Conservation (phyloP, 2,888 invertebrate species). For the Alentia gelatinosa region DNA sequence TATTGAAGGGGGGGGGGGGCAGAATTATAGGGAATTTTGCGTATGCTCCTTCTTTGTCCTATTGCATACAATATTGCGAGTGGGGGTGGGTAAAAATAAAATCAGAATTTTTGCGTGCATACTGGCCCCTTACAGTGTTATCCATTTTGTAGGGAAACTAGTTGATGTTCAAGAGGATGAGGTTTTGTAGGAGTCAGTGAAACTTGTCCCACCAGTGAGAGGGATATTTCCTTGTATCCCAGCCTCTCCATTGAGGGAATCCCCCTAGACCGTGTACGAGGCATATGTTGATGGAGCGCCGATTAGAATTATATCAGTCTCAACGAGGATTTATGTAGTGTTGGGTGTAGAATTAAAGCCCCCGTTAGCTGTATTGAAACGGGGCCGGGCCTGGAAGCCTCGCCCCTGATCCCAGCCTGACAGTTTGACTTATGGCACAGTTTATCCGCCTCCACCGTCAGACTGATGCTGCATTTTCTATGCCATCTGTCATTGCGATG, state of each 20-base stretch:
- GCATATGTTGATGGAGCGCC: constrained; percentile 38
- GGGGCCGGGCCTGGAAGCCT: not conserved
- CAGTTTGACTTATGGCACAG: constrained; percentile 35
- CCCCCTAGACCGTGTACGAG: constrained; percentile 2
- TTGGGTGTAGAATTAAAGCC: constrained; percentile 23
- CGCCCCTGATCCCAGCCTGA: constrained; percentile 1
- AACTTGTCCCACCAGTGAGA: too few species aligned
- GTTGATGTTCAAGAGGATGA: too few species aligned
- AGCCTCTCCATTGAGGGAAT: constrained; percentile 15
- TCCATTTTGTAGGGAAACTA: too few species aligned
- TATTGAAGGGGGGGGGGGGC: too few species aligned
- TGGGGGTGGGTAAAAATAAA: too few species aligned
- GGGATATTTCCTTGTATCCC: constrained; percentile 21
- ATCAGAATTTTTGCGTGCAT: too few species aligned
- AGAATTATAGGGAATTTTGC: too few species aligned
- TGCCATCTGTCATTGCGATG: not conserved
- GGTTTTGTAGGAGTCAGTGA: too few species aligned
- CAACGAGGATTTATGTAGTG: constrained; percentile 45
- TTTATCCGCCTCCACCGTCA: not conserved
- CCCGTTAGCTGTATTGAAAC: constrained; percentile 40
- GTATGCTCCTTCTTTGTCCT: too few species aligned
- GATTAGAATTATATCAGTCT: constrained; percentile 44
- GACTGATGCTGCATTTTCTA: constrained; percentile 14
- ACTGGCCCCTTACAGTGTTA: too few species aligned
- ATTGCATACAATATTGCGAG: too few species aligned